Base-by-base conservation (phyloP, 2,888 invertebrate genomes). In the Drosophila yooni region DNA sequence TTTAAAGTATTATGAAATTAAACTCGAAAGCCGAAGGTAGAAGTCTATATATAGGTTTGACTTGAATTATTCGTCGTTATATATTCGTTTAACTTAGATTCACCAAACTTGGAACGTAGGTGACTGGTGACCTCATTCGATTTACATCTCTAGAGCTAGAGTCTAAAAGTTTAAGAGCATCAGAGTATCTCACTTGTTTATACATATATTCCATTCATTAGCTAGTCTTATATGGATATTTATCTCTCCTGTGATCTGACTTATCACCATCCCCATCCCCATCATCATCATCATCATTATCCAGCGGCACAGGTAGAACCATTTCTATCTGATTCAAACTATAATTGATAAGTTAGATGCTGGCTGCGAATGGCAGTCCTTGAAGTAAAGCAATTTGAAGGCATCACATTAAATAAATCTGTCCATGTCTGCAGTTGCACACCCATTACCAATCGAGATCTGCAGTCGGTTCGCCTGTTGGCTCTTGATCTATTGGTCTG, bases 361-460 rank as follows among this genome's bases (percentile, higher is more conserved):
- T 52, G 43, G 29, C 11, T 29, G 21, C 21, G n/a, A 48, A 33
- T 34, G 68, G 62, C 78, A 75, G 79, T 62, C 75, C 78, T 29
- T 65, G 67, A 46, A 59, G 59, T 53, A 53, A 53, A 70, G 34
- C 68, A 70, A 63, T 70, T 66, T 64, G 48, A 21, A 52, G 59
- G 53, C 59, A 76, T 69, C 62, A 50, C 51, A 74, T 74, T 53
- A 62, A 68, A 52, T 65, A 52, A 71, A 79, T 79, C 59, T 68
- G 79, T 79, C 78, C 75, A 75, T 75, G 75, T 79, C 78, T 78
- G 8, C 57, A 29, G 68, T 50, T 63, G 70, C 57, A 71, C 79
- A 69, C 79, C 78, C 79, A 69, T 75, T 63, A 75, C 78, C 71
- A 71, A 71, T 63, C 59, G 62, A 62, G 58, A 68, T 59, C 69